phyloP scores from a whole-genome alignment of 2,113 vertebrate species.

The Cairina moschata region DNA sequence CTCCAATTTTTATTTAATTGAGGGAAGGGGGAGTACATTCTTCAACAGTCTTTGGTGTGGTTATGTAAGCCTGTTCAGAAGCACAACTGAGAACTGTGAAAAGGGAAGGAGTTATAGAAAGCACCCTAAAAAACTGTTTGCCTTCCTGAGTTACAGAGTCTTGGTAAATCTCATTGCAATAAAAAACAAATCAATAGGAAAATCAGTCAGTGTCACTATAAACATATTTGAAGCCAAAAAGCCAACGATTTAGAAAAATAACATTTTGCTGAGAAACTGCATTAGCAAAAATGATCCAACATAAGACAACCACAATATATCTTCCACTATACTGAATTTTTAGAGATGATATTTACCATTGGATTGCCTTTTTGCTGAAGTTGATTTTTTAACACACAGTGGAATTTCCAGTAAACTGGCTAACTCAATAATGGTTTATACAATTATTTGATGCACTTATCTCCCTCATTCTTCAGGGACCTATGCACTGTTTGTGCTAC shows the following conservation, averaged over 20 bases:
- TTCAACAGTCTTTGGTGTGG: not conserved
- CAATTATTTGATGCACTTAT: not conserved
- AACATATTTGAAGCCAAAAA: not conserved
- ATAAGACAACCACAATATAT: not conserved
- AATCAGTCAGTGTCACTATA: not conserved
- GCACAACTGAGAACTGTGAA: not conserved
- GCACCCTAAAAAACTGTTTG: not conserved
- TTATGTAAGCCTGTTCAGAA: not conserved
- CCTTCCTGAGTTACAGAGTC: not conserved
- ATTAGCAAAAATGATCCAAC: not conserved
- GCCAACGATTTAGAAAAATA: not conserved
- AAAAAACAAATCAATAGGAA: not conserved
- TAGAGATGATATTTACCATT: not conserved
- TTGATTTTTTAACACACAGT: not conserved
- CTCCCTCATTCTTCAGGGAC: not conserved
- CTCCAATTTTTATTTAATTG: no score
- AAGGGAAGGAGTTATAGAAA: not conserved
- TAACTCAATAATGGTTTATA: no score
- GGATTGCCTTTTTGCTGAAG: not conserved
- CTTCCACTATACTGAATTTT: not conserved
- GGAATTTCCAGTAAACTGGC: not conserved
- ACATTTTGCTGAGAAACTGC: not conserved
- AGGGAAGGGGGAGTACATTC: not conserved
- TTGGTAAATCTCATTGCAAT: not conserved
- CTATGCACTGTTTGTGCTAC: not conserved